A percentile compares a stretch with the other conserved stretches of the same genome.
phyloP scores from a whole-genome alignment of 2,888 invertebrate species.

The Caenorhabditis becei region DNA sequence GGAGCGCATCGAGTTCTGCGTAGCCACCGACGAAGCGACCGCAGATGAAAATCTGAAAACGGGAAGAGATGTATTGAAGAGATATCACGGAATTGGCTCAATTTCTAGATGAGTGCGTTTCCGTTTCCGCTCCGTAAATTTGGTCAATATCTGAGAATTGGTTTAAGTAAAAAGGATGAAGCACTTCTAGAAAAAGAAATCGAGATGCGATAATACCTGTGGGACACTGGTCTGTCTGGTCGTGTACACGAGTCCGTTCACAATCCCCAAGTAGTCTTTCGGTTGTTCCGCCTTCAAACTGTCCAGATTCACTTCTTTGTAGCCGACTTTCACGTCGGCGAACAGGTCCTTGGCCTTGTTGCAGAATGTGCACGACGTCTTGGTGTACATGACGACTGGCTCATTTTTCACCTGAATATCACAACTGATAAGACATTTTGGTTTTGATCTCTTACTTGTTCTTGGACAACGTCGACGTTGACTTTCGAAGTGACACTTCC shows the following conservation, averaged over 20 bases:
- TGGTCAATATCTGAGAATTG: no score
- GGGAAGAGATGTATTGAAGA: not conserved
- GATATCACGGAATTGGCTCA: no score
- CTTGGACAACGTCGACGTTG: constrained; percentile 61
- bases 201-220: constrained; percentile 54
- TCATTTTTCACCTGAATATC: constrained; percentile 58
- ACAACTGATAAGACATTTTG: not conserved
- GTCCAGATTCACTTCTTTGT: constrained; percentile 69
- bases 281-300: constrained; percentile 63
- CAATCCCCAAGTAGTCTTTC: constrained; percentile 66
- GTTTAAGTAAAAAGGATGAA: no score
- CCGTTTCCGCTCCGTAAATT: no score
- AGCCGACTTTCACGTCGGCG: constrained; percentile 50
- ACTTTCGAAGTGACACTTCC: constrained; percentile 68
- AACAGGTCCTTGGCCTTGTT: constrained; percentile 65
- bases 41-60: constrained; percentile 72
- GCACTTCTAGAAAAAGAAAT: not conserved
- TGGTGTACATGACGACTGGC: constrained; percentile 69
- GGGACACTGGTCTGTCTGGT: constrained; percentile 70
- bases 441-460: constrained; percentile 35
- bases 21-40: constrained; percentile 75
- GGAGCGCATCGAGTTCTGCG: constrained; percentile 75
- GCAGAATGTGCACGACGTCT: constrained; percentile 66
- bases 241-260: constrained; percentile 71
- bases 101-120: no score